Conservation (phyloP, 2,113 vertebrate species). For the Perognathus longimembris region DNA sequence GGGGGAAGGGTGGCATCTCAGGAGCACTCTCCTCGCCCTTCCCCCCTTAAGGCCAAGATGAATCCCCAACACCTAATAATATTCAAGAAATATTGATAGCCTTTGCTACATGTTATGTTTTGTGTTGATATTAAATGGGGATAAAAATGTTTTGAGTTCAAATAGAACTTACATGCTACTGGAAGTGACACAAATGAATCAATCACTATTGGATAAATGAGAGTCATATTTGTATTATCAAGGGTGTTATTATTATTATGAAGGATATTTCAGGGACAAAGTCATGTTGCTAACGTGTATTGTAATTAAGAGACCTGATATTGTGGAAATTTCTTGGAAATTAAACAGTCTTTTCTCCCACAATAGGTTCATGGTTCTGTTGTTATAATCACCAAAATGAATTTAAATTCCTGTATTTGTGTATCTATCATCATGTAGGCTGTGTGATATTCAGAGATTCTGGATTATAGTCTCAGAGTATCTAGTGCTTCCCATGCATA, state of each 20-base stretch:
- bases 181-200: not conserved
- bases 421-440: not conserved
- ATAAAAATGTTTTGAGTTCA: not conserved
- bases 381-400: not conserved
- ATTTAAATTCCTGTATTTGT: slow-evolving; percentile 13
- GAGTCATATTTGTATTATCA: not conserved
- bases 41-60: too few relatives aligned
- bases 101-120: not conserved
- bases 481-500: too few relatives aligned
- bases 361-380: not conserved
- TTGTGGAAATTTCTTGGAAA: not conserved
- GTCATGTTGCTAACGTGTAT: not conserved
- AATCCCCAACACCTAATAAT: too few relatives aligned
- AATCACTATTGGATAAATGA: not conserved
- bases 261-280: too few relatives aligned
- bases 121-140: not conserved
- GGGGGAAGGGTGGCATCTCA: too few relatives aligned
- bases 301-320: not conserved
- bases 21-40: too few relatives aligned
- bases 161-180: not conserved
- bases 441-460: not conserved
- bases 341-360: not conserved
- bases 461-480: not conserved
- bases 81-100: not conserved
- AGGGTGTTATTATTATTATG: too few relatives aligned